Evolutionary conservation across 2,888 invertebrate species (phyloP).

Genomic region (Atherix ibis): DNA sequence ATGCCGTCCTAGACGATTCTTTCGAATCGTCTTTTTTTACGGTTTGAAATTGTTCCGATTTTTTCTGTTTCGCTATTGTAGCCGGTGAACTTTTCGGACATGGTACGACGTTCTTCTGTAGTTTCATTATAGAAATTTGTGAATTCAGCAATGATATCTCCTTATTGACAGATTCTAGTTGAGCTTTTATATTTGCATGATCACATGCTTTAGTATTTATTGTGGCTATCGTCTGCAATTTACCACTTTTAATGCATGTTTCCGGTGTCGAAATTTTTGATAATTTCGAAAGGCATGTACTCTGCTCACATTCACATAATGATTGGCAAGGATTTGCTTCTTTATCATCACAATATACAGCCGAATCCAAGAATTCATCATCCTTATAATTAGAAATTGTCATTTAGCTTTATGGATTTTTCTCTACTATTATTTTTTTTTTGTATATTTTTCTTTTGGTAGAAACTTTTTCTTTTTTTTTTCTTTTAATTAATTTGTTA

Average conservation of each 20-base stretch:
- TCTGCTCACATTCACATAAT: conserved; percentile 13
- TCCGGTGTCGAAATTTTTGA: conserved; percentile 11
- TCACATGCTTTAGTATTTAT: conserved; percentile 11
- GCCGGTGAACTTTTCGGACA: conserved; percentile 6
- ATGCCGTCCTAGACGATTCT: background rate
- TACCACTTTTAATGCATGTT: conserved; percentile 7
- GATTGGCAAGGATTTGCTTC: conserved; percentile 11
- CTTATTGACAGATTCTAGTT: conserved; percentile 33
- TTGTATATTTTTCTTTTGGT: too few relatives aligned
- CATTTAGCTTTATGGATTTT: too few relatives aligned
- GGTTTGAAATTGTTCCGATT: background rate
- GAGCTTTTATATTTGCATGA: conserved; percentile 19
- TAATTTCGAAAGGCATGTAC: conserved; percentile 13
- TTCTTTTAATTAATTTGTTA: too few relatives aligned
- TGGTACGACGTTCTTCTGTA: conserved; percentile 16
- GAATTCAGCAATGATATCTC: conserved; percentile 39
- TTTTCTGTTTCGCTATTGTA: conserved; percentile 17
- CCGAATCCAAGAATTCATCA: conserved; percentile 26
- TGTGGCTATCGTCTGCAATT: conserved; percentile 4
- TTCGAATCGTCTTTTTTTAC: background rate
- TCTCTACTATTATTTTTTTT: too few relatives aligned
- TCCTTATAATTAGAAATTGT: too few relatives aligned
- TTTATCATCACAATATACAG: conserved; percentile 22
- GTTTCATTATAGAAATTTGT: conserved; percentile 42
- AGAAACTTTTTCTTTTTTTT: too few relatives aligned